These are phyloP conservation scores for Lumbricus terrestris DNA, from an alignment of 2,888 invertebrate species.

Conservation along the genomic window DNA sequence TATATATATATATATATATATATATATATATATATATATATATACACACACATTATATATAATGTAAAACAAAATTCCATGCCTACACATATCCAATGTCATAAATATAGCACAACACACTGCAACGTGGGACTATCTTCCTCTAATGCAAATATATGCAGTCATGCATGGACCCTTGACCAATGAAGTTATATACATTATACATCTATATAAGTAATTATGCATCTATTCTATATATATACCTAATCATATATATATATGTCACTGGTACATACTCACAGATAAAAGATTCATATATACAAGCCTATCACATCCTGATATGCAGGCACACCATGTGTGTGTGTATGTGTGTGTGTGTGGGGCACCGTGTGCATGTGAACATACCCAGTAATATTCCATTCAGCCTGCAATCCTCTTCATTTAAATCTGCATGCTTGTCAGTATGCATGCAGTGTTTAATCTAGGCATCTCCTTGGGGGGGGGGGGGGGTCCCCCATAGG, in stretches of 20 bases:
- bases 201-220: no score
- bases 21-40: not conserved
- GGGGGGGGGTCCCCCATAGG: no score
- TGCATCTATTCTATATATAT: no score
- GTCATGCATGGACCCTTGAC: not conserved
- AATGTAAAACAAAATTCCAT: not conserved
- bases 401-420: no score
- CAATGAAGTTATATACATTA: not conserved
- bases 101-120: not conserved
- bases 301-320: no score
- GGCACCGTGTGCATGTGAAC: no score
- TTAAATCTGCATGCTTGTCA: no score
- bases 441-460: no score
- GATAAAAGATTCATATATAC: not conserved
- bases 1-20: conserved; percentile 9
- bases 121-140: not conserved
- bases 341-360: no score
- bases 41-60: conserved; percentile 31
- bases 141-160: conserved; percentile 32
- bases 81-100: not conserved
- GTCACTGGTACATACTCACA: not conserved
- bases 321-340: no score
- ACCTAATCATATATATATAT: not conserved
- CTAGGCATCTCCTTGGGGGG: no score
- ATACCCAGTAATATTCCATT: no score